These are phyloP conservation scores for Microtus montanus DNA, from an alignment of 2,113 vertebrate genomes.

Conservation along the genomic window DNA sequence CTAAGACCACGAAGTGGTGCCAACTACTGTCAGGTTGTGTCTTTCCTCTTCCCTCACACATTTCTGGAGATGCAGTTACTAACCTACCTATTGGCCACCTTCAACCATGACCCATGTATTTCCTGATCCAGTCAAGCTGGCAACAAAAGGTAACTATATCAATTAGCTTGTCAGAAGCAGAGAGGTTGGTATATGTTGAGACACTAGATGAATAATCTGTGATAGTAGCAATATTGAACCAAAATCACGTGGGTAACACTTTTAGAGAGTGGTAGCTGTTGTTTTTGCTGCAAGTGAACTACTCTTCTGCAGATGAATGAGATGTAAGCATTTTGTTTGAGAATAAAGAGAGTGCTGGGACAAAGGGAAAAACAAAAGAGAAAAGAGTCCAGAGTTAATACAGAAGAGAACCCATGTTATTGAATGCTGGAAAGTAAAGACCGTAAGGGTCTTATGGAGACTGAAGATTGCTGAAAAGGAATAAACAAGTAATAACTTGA, in stretches of 20 bases:
- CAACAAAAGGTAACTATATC: neutral
- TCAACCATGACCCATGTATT: neutral
- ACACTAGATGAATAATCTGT: neutral
- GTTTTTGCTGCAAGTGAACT: neutral
- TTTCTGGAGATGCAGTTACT: neutral
- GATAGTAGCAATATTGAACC: neutral
- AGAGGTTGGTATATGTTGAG: neutral
- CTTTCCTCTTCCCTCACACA: neutral
- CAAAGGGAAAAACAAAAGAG: neutral
- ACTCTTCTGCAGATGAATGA: neutral
- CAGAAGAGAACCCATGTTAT: neutral
- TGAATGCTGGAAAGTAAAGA: neutral
- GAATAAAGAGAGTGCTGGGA: neutral
- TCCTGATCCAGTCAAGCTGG: neutral
- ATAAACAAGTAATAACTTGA: neutral
- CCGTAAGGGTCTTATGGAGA: neutral
- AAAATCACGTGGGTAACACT: neutral
- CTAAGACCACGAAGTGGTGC: no score
- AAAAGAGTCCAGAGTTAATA: neutral
- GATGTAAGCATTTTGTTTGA: neutral
- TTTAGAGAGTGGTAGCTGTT: neutral
- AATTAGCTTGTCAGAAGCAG: neutral
- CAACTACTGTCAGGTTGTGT: neutral
- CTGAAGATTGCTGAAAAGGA: neutral
- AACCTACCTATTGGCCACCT: neutral